Evolutionary conservation across 2,888 invertebrate species (phyloP).

Genomic region (Apamea monoglypha): DNA sequence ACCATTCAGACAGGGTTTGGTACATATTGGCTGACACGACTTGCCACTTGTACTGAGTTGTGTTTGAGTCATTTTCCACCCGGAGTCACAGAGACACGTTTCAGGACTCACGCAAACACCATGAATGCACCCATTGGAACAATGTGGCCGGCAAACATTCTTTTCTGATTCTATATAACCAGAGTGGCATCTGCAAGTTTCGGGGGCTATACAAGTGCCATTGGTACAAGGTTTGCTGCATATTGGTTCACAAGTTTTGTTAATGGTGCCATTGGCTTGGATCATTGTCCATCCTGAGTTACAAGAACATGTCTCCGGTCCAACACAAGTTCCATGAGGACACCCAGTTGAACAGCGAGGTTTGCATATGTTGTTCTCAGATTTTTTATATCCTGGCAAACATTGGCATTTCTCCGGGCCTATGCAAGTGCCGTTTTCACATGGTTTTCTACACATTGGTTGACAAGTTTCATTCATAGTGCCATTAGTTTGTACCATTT

Average conservation of each 20-base stretch:
- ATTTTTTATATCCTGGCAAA: slow-evolving; percentile 14
- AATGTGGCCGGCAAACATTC: slow-evolving; percentile 32
- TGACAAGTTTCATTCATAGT: slow-evolving; percentile 9
- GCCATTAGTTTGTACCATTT: slow-evolving; percentile 9
- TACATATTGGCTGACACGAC: slow-evolving; percentile 27
- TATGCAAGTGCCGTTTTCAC: slow-evolving; percentile 33
- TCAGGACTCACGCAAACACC: slow-evolving; percentile 37
- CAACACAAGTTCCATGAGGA: slow-evolving; percentile 49
- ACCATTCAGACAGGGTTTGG: slow-evolving; percentile 29
- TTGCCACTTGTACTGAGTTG: not conserved
- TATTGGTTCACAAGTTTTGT: slow-evolving; percentile 15
- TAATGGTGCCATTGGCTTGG: not conserved
- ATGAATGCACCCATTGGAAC: slow-evolving; percentile 28
- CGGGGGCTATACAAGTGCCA: slow-evolving; percentile 35
- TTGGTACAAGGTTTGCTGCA: slow-evolving; percentile 37
- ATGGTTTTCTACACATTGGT: slow-evolving; percentile 28
- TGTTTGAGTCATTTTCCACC: slow-evolving; percentile 25
- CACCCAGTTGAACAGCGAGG: slow-evolving; percentile 62
- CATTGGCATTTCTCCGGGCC: slow-evolving; percentile 34
- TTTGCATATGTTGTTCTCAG: slow-evolving; percentile 31
- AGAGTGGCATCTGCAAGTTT: slow-evolving; percentile 45
- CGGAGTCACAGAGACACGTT: slow-evolving; percentile 30
- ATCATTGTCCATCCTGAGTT: slow-evolving; percentile 16
- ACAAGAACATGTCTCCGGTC: slow-evolving; percentile 48
- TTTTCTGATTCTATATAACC: slow-evolving; percentile 23